A percentile compares a stretch with the other conserved stretches of the same genome.
Conservation (phyloP, 2,888 invertebrate species). For the Sinelater perroti region DNA sequence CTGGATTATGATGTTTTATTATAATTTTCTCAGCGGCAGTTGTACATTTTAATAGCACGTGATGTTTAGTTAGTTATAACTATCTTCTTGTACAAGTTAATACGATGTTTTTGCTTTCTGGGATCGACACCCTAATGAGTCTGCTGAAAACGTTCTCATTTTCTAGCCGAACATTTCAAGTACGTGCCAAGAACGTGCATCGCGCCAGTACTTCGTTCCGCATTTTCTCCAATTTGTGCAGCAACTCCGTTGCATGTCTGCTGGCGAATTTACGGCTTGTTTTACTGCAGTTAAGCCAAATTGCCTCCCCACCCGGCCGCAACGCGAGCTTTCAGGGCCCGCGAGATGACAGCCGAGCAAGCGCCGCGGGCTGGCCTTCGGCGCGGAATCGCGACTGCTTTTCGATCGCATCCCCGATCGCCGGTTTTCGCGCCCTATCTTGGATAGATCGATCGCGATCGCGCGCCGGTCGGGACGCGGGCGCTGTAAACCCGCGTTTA, state of each 20-base stretch:
- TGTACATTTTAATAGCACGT: no score
- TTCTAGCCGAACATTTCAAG: no score
- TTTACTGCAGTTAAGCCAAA: constrained; percentile 19
- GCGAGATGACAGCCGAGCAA: background rate
- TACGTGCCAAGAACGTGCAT: no score
- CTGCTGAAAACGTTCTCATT: no score
- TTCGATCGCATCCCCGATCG: no score
- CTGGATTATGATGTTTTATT: no score
- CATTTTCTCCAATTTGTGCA: constrained; percentile 13
- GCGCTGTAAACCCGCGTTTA: constrained; percentile 12
- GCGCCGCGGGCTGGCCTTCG: background rate
- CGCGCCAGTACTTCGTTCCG: background rate
- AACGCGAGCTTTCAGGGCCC: constrained; percentile 10
- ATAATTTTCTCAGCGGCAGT: no score
- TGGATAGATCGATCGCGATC: background rate
- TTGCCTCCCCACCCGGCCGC: constrained; percentile 10
- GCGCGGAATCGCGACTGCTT: constrained; percentile 1
- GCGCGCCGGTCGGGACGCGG: background rate
- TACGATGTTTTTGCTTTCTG: no score
- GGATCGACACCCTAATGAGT: no score
- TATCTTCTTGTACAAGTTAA: no score
- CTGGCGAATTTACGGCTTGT: constrained; percentile 14
- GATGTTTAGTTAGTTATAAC: no score
- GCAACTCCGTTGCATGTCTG: constrained; percentile 5
- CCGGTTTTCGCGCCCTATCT: no score